Evolutionary conservation across 1,140 invertebrate species (phyloP), one percentile per base, ranked within the genome.

Genomic region (Calliphora vicina): DNA sequence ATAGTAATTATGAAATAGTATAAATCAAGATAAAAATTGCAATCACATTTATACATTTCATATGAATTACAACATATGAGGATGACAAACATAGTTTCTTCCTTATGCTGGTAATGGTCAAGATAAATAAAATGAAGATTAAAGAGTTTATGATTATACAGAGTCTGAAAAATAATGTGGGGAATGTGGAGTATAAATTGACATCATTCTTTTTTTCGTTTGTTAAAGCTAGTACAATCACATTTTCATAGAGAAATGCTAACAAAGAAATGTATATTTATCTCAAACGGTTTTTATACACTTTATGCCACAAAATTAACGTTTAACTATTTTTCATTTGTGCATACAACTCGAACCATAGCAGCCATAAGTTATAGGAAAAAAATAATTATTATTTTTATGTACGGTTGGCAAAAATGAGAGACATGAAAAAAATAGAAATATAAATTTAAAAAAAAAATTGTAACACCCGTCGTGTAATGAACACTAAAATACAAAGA

Each of bases 251-350:
- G 35, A 35, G 0, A 35, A 8, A 35, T 8, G 10, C 35, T 2
- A 35, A 35, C 10, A 35, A 8, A 29, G 2, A 35, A 8, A 35
- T 10, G 10, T 35, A 29, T 29, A 29, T 29, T 29, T 29, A 29
- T 29, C 29, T 29, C 29, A 35, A 35, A 35, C 42, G 4, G 5
- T n/a, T 42, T 23, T 45, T 43, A 23, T 78, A 5, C 20, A n/a
- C 13, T 78, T 78, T 6, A 23, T 45, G 17, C 42, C 74, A 78
- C 42, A 78, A 43, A 67, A 45, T 78, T 78, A 45, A 78, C 35
- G 42, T 78, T 15, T 45, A 43, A 78, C 42, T 78, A 45, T 78
- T 43, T 43, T 78, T 78, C 74, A 78, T 78, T 43, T 43, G 6
- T 9, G 1, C 42, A 1, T 45, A 43, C 8, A 20, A 45, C 10